Percentiles rank a stretch among this genome's conserved stretches.
Conservation (phyloP, 2,888 invertebrate genomes). For the Pyrgus malvae region DNA sequence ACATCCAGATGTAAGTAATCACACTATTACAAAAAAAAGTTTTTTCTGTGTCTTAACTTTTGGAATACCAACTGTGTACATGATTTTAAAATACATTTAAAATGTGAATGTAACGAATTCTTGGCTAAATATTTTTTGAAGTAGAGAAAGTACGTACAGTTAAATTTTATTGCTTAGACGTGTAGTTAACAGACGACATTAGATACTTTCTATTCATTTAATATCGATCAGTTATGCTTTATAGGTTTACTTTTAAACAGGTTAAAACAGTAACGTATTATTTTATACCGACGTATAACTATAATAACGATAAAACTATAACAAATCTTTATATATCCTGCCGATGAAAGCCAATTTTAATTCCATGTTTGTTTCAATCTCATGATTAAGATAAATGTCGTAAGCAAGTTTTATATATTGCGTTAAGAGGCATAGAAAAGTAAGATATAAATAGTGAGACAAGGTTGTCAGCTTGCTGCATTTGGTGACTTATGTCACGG, state of each 20-base stretch:
- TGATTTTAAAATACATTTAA: background rate
- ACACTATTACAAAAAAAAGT: too few relatives aligned
- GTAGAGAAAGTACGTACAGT: constrained; percentile 11
- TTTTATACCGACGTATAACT: too few relatives aligned
- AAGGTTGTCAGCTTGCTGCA: constrained; percentile 74
- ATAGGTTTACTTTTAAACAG: background rate
- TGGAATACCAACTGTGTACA: too few relatives aligned
- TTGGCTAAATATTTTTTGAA: background rate
- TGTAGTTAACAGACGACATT: constrained; percentile 2
- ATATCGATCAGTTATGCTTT: background rate
- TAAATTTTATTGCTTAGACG: constrained; percentile 16
- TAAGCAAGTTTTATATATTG: too few relatives aligned
- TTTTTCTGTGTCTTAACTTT: background rate
- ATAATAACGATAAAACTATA: too few relatives aligned
- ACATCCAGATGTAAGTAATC: constrained; percentile 97
- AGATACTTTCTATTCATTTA: background rate
- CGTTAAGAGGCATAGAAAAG: constrained; percentile 42
- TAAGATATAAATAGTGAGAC: constrained; percentile 63
- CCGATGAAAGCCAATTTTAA: too few relatives aligned
- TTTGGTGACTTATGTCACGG: constrained; percentile 79
- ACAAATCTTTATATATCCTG: too few relatives aligned
- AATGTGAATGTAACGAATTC: background rate
- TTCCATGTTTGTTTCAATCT: too few relatives aligned
- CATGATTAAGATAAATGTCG: too few relatives aligned
- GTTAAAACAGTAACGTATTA: too few relatives aligned